Conservation (phyloP, 2,888 invertebrate species). For the Drosophila suboccidentalis region DNA sequence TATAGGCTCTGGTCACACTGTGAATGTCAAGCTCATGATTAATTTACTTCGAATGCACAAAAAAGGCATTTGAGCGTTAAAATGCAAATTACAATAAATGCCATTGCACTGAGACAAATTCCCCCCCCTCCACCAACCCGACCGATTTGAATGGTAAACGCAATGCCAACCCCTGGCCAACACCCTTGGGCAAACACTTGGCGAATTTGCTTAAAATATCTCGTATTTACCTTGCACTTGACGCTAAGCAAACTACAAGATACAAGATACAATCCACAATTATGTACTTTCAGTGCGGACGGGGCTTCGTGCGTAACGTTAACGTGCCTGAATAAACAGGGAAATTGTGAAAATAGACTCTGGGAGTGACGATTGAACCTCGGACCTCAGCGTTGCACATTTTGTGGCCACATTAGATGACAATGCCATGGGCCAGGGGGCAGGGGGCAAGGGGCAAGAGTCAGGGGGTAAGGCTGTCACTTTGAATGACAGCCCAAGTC, state of each 20-base stretch:
- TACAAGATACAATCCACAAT: conserved; percentile 43
- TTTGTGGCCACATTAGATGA: conserved; percentile 57
- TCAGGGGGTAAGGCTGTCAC: conserved; percentile 57
- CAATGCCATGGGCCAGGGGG: background rate
- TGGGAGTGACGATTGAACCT: conserved; percentile 49
- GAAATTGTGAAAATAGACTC: conserved; percentile 77
- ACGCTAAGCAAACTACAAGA: conserved; percentile 78
- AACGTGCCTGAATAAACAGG: conserved; percentile 70
- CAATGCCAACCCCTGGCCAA: conserved; percentile 8
- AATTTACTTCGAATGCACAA: conserved; percentile 53
- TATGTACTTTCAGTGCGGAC: conserved; percentile 12
- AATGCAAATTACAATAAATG: conserved; percentile 78
- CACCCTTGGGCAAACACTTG: conserved; percentile 64
- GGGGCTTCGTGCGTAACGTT: conserved; percentile 58
- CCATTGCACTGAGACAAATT: conserved; percentile 38
- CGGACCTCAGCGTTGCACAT: conserved; percentile 67
- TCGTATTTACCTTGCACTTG: conserved; percentile 81
- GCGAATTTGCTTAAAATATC: conserved; percentile 80
- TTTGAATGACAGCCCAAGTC: conserved; percentile 80
- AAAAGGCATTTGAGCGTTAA: conserved; percentile 79
- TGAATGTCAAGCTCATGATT: conserved; percentile 36
- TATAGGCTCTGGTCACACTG: conserved; percentile 39
- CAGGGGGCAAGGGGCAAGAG: background rate
- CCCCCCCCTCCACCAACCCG: background rate
- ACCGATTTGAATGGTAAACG: background rate